phyloP scores from a whole-genome alignment of 2,888 invertebrate species.

The Clepsis dumicolana region DNA sequence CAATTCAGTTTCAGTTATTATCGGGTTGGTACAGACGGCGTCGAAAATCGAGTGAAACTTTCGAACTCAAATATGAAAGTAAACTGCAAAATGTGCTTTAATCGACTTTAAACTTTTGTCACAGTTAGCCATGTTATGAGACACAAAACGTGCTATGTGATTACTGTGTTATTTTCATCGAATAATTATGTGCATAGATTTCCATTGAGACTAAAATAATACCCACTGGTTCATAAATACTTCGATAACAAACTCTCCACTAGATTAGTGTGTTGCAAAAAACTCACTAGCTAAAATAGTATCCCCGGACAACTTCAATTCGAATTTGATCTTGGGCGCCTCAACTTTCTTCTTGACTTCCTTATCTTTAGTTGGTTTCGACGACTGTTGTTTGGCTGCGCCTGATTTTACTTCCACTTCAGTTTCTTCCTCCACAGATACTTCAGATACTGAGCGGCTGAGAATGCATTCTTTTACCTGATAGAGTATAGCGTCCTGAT shows the following conservation, averaged over 20 bases:
- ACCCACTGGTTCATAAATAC: too few species aligned
- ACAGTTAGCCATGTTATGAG: too few species aligned
- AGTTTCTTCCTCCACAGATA: constrained; percentile 40
- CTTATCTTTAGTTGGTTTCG: constrained; percentile 43
- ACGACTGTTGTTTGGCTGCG: not conserved
- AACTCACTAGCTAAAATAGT: constrained; percentile 65
- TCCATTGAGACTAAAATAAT: too few species aligned
- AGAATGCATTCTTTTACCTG: constrained; percentile 62
- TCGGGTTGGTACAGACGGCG: not conserved
- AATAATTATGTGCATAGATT: too few species aligned
- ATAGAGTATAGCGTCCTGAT: constrained; percentile 69
- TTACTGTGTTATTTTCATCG: too few species aligned
- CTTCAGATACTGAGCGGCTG: constrained; percentile 44
- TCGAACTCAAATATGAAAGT: not conserved
- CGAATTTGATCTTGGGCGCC: constrained; percentile 57
- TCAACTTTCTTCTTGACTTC: constrained; percentile 60
- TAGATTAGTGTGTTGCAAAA: not conserved
- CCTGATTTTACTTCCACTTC: constrained; percentile 45
- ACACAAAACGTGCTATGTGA: too few species aligned
- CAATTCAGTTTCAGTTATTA: constrained; percentile 3
- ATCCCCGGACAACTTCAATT: constrained; percentile 65
- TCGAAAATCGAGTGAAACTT: not conserved
- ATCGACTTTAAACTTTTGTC: not conserved
- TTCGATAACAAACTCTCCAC: too few species aligned
- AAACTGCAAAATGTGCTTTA: not conserved